These are phyloP conservation scores for Epinephelus lanceolatus DNA, from an alignment of 2,113 vertebrate genomes.

Conservation along the genomic window DNA sequence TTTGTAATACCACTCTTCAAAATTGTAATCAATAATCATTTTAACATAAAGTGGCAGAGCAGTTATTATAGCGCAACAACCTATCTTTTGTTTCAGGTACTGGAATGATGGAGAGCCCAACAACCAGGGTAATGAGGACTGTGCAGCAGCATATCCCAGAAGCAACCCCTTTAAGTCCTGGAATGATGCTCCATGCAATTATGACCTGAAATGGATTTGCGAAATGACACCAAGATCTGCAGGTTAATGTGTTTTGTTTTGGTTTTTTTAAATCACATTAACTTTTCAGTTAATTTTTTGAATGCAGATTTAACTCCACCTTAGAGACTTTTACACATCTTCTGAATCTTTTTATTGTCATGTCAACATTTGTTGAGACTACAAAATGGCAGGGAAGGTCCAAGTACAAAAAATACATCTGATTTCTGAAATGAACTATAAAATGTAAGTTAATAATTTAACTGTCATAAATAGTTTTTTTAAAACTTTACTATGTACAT, in stretches of 20 bases:
- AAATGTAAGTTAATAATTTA: constrained; percentile 23
- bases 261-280: background rate
- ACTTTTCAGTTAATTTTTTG: background rate
- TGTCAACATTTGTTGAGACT: constrained; percentile 14
- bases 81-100: constrained; percentile 65
- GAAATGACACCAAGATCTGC: constrained; percentile 53
- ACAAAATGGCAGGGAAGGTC: constrained; percentile 28
- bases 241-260: background rate
- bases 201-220: constrained; percentile 81
- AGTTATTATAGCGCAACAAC: background rate
- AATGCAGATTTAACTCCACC: background rate
- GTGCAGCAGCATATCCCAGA: constrained; percentile 71
- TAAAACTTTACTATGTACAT: constrained; percentile 50
- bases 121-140: constrained; percentile 71
- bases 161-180: constrained; percentile 72
- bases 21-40: background rate
- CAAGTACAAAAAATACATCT: constrained; percentile 48
- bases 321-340: background rate
- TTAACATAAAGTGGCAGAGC: background rate
- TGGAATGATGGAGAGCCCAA: constrained; percentile 82
- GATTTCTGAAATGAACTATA: constrained; percentile 43
- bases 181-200: constrained; percentile 80
- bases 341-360: constrained; percentile 50
- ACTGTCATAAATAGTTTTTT: constrained; percentile 50
- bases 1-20: background rate